Evolutionary conservation across 2,888 invertebrate genomes (phyloP).

Genomic region (Heliconius aoede): DNA sequence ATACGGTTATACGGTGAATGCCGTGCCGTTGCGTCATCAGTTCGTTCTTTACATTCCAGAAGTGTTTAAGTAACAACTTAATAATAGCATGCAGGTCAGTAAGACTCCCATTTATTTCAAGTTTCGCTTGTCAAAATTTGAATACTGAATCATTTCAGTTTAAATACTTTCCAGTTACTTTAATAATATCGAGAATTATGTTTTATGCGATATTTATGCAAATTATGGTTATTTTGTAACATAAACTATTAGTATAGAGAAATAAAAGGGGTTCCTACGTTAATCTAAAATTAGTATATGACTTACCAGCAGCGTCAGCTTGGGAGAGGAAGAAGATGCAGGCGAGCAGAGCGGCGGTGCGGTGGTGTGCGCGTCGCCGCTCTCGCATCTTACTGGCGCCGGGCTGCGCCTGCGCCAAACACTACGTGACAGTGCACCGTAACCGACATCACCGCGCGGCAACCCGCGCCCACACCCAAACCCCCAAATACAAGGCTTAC

Average conservation of each 20-base stretch:
- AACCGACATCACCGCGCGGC: conserved; percentile 73
- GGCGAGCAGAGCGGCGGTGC: conserved; percentile 77
- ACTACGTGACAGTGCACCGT: conserved; percentile 72
- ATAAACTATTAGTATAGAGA: conserved; percentile 3
- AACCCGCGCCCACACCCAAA: conserved; percentile 56
- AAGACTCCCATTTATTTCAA: conserved; percentile 56
- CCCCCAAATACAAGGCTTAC: conserved; percentile 38
- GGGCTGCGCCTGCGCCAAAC: conserved; percentile 79
- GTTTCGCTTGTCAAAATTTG: conserved; percentile 8
- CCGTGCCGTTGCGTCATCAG: conserved; percentile 54
- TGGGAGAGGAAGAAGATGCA: conserved; percentile 76
- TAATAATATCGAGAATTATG: conserved; percentile 6
- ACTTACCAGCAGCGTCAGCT: conserved; percentile 79
- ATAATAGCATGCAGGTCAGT: conserved; percentile 50
- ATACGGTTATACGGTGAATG: conserved; percentile 26
- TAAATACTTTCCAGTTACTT: neutral
- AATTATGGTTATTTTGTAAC: neutral
- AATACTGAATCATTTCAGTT: conserved; percentile 20
- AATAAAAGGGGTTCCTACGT: conserved; percentile 44
- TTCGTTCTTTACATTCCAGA: conserved; percentile 56
- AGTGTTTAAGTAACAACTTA: conserved; percentile 50
- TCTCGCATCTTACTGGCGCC: conserved; percentile 83
- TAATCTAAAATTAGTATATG: conserved; percentile 42
- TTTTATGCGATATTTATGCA: conserved; percentile 3
- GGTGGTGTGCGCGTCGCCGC: conserved; percentile 76